Conservation (phyloP, 1,140 invertebrate species). For the Sitophilus oryzae region DNA sequence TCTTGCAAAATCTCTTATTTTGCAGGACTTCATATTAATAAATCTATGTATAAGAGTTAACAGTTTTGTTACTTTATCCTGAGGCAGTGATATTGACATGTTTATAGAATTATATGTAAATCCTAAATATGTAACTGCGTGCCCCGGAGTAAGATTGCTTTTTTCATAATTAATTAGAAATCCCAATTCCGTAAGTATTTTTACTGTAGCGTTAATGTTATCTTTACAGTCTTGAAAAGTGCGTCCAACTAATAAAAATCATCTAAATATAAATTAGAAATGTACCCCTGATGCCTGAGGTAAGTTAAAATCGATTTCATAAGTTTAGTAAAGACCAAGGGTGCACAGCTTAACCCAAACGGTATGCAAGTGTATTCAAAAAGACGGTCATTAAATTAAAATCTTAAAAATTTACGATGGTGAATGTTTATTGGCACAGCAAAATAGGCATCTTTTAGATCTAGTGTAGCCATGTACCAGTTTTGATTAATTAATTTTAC, state of each 20-base stretch:
- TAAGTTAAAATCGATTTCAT: neutral
- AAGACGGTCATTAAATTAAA: neutral
- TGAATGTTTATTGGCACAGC: neutral
- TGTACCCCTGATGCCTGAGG: neutral
- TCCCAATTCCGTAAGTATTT: no score
- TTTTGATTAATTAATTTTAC: neutral
- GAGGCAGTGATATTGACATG: no score
- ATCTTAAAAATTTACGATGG: neutral
- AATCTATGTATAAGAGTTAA: no score
- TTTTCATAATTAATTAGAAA: no score
- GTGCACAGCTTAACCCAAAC: conserved; percentile 2
- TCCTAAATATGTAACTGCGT: no score
- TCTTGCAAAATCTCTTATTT: no score
- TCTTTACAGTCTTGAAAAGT: neutral
- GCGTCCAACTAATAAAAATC: conserved; percentile 1
- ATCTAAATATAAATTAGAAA: conserved; percentile 1
- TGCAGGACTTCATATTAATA: no score
- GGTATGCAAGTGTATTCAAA: conserved; percentile 2
- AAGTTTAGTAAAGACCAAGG: neutral
- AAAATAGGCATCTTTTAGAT: no score
- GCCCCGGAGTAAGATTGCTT: no score
- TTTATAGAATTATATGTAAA: no score
- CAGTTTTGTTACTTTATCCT: no score
- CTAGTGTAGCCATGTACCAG: conserved; percentile 1
- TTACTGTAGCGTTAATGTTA: no score